These are phyloP conservation scores for Pterobdella sp. DNA, from an alignment of 2,888 invertebrate species.

Conservation along the genomic window DNA sequence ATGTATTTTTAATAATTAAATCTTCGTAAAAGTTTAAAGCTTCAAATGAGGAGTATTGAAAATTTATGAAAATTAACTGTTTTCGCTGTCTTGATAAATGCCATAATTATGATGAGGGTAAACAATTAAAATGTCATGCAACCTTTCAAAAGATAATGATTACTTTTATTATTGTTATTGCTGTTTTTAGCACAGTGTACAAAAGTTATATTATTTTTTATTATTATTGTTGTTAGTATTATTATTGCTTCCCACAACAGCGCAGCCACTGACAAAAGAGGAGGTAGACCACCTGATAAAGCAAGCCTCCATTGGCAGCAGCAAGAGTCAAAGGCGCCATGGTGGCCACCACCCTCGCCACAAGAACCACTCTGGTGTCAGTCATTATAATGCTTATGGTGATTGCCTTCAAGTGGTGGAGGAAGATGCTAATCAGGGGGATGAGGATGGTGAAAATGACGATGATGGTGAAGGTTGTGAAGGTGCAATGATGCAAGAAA, in stretches of 20 bases:
- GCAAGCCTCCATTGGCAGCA: background rate
- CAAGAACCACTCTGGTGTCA: background rate
- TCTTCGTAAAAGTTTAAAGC: too few relatives aligned
- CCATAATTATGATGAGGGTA: too few relatives aligned
- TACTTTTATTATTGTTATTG: too few relatives aligned
- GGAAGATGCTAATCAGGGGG: background rate
- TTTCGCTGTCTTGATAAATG: too few relatives aligned
- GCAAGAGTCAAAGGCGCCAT: background rate
- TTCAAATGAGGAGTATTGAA: too few relatives aligned
- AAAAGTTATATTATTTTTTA: too few relatives aligned
- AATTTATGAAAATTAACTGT: too few relatives aligned
- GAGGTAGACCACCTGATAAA: background rate
- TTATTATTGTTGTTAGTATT: too few relatives aligned
- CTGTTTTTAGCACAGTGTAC: too few relatives aligned
- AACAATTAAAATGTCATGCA: too few relatives aligned
- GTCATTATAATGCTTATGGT: background rate
- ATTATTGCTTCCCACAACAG: background rate
- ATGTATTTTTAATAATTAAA: too few relatives aligned
- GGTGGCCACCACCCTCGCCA: background rate
- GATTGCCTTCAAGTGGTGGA: background rate
- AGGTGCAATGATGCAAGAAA: background rate
- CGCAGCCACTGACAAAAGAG: background rate
- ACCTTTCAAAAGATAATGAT: too few relatives aligned
- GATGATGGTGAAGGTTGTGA: background rate
- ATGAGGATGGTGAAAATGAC: background rate